Evolutionary conservation across 2,797 vertebrate genomes (phyloP), one percentile per base, ranked within the genome.

Genomic region (Microcaecilia unicolor): DNA sequence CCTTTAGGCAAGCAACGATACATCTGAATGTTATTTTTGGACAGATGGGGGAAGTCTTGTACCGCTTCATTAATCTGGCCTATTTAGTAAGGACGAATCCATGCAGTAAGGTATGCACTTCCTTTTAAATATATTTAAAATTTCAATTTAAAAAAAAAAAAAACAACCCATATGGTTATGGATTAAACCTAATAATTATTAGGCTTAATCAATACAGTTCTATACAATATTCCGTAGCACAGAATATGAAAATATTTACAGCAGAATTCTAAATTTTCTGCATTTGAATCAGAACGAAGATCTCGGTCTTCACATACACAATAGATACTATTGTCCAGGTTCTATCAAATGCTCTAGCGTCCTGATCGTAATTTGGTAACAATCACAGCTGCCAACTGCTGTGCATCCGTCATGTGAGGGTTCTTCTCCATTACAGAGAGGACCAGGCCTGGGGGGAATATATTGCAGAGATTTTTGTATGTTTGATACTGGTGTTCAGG

Each of bases 351-450:
- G 32, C 19, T 19, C 67, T 76, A 85, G 48, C 70, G 72, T 44
- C 82, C 84, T 30, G 94, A 89, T 76, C 92, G 86, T 71, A 99
- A 74, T 67, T 91, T 94, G 36, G 92, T 88, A 48, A 99, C 94
- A 42, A 99, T 99, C 65, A 97, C 81, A 24, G 95, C 94, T 34
- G 96, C 96, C 28, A 99, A 80, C 62, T 99, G 93, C 31, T 99
- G 96, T 27, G 95, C 91, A 57, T 99, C 96, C 32, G 90, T 94
- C 72, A 92, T 76, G 64, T 97, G 94, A 44, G 95, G 96, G 61
- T 98, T 96, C 70, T 97, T 97, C 68, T 98, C 94, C 96, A 99
- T 99, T 32, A 98, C 96, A 2, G 92, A 85, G 68, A 95, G 92
- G 44, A 99, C 96, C 21, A 97, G 70, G 15, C 88, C 86, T 6